Base-by-base conservation (phyloP, 2,113 vertebrate species). In the Mormoops blainvillei region DNA sequence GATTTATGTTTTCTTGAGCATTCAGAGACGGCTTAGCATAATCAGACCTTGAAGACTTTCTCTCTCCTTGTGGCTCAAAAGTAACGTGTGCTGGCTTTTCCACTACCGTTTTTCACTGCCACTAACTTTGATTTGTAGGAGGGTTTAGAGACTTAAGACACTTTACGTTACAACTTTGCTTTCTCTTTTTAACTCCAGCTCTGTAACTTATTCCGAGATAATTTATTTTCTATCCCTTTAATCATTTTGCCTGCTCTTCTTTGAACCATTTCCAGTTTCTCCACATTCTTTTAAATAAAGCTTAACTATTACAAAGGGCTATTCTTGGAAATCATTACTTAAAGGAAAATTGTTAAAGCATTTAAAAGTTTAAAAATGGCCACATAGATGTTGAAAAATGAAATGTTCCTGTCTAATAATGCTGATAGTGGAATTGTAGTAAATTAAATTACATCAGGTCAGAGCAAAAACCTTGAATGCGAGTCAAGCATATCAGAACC, bases 361-460 rank as follows among this genome's bases (percentile, higher is more conserved):
- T 95, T 98, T 96, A 97, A 92, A 95, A 48, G 45, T 96, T 95
- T 97, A 93, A 97, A 97, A 97, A 97, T 97, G 88, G 92, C 67
- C 56, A 87, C 28, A 63, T 58, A 90, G 76, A 67, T 94, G 88
- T 97, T 89, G 93, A 96, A 93, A 97, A 95, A 94, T 96, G 78
- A 96, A 97, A 91, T 80, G 10, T 74, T 83, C 82, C 85, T 78
- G 86, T 89, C 96, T 95, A 94, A 95, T 97, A 96, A 94, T 96
- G 85, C 95, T 97, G 96, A 97, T 97, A 95, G 94, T 91, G 88
- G 81, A 93, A 81, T 36, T 68, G 43, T 52, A 88, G 71, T 94
- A 97, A 97, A 96, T 96, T 97, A 97, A 96, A 97, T 97, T 95
- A 97, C 26, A 89, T 91, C 68, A 94, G 73, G 93, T 95, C 67